Percentiles rank a stretch among this genome's conserved stretches.
phyloP scores from a whole-genome alignment of 2,888 invertebrate genomes.

The Allophyes oxyacanthae region DNA sequence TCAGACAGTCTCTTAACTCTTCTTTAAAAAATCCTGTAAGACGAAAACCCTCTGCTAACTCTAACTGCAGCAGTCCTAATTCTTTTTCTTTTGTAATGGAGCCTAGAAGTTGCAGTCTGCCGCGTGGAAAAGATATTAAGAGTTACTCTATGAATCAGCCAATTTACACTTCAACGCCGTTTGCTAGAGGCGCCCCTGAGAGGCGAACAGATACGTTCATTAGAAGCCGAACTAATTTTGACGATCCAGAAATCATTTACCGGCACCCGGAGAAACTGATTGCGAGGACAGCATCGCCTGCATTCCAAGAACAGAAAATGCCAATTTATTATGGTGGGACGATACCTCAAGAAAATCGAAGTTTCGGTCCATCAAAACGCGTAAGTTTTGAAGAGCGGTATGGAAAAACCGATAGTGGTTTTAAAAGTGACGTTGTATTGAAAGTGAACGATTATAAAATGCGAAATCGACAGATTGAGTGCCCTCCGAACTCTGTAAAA shows the following conservation, averaged over 20 bases:
- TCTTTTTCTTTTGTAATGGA: constrained; percentile 66
- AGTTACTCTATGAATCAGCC: constrained; percentile 63
- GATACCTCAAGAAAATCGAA: constrained; percentile 56
- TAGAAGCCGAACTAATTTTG: constrained; percentile 57
- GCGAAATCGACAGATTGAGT: constrained; percentile 47
- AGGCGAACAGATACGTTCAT: constrained; percentile 79
- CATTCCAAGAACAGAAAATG: constrained; percentile 57
- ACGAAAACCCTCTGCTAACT: constrained; percentile 58
- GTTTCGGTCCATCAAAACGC: constrained; percentile 66
- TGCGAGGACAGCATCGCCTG: constrained; percentile 51
- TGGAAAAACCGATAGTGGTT: constrained; percentile 43
- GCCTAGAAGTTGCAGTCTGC: constrained; percentile 74
- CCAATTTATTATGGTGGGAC: constrained; percentile 64
- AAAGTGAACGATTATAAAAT: constrained; percentile 56
- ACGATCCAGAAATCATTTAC: constrained; percentile 71
- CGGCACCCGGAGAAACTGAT: constrained; percentile 73
- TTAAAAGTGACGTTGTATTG: constrained; percentile 49
- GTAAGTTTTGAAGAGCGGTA: constrained; percentile 75
- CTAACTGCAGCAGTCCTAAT: constrained; percentile 69
- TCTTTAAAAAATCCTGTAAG: constrained; percentile 59
- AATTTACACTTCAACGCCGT: constrained; percentile 66
- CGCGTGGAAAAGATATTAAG: constrained; percentile 69
- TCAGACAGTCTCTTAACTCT: constrained; percentile 67
- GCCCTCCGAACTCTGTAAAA: constrained; percentile 45
- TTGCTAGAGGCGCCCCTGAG: constrained; percentile 74